These are phyloP conservation scores for Rhinichthys osculus DNA, from an alignment of 2,797 vertebrate genomes.

Conservation along the genomic window DNA sequence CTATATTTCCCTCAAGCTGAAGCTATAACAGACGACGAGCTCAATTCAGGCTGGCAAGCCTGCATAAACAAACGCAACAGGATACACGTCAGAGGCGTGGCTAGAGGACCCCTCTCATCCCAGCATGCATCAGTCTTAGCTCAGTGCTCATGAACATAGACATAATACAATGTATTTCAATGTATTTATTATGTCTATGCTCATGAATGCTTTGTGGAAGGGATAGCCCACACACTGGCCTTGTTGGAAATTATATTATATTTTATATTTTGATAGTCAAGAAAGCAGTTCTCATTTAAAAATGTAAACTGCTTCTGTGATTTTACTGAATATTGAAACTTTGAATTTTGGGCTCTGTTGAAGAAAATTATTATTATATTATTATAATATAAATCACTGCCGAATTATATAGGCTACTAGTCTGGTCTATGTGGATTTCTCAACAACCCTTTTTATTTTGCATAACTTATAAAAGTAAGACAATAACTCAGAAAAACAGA, in stretches of 20 bases:
- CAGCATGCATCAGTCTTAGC: constrained; percentile 48
- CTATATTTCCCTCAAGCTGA: not conserved
- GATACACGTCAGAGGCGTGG: not conserved
- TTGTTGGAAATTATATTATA: not conserved
- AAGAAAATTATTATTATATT: not conserved
- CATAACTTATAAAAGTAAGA: not conserved
- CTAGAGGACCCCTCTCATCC: constrained; percentile 36
- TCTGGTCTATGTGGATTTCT: not conserved
- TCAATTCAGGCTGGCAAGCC: not conserved
- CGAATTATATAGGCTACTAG: not conserved
- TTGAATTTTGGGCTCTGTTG: not conserved
- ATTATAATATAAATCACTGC: not conserved
- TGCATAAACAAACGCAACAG: constrained; percentile 11
- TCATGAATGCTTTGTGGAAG: not conserved
- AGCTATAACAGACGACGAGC: not conserved
- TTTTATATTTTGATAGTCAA: not conserved
- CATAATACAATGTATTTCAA: too few species aligned
- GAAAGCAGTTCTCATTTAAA: not conserved
- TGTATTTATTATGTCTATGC: too few species aligned
- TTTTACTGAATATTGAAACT: not conserved
- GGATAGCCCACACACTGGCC: not conserved
- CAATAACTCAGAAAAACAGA: not conserved
- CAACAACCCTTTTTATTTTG: not conserved
- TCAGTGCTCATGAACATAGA: not conserved
- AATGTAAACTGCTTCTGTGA: not conserved